Conservation (phyloP, 1,140 invertebrate species). For the Diachasma alloeum region DNA sequence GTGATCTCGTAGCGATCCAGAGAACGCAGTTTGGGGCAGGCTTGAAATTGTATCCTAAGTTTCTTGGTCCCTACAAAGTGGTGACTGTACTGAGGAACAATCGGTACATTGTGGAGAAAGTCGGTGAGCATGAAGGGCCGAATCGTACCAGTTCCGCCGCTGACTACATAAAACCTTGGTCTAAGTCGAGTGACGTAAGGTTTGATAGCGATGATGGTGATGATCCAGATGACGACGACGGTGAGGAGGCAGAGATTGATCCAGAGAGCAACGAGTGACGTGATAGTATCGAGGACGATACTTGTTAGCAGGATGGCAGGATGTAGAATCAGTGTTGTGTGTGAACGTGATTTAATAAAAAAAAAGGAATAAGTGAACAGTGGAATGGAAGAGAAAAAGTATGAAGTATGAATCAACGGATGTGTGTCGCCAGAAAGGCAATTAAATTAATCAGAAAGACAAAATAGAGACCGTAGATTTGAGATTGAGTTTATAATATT, state of each 20-base stretch:
- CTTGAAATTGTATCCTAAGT: slow-evolving; percentile 51
- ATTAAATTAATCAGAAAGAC: too few species aligned
- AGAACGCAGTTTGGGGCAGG: slow-evolving; percentile 40
- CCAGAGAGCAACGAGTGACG: too few species aligned
- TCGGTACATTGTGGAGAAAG: slow-evolving; percentile 31
- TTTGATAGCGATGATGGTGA: not conserved
- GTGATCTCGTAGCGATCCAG: slow-evolving; percentile 37
- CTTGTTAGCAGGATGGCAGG: slow-evolving; percentile 5
- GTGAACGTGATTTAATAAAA: too few species aligned
- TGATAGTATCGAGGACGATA: slow-evolving; percentile 9
- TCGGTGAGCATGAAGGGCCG: slow-evolving; percentile 19
- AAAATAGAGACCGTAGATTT: too few species aligned
- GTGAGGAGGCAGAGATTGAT: too few species aligned
- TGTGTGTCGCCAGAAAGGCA: too few species aligned
- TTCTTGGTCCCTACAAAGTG: slow-evolving; percentile 53
- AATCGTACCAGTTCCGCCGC: not conserved
- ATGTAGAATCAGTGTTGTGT: not conserved
- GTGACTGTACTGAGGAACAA: slow-evolving; percentile 36
- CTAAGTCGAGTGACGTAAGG: not conserved
- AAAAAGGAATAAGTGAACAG: too few species aligned
- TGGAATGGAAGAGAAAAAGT: too few species aligned
- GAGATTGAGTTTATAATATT: too few species aligned
- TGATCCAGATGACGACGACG: not conserved
- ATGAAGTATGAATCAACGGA: too few species aligned
- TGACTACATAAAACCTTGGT: slow-evolving; percentile 17